Conservation (phyloP, 1,140 invertebrate genomes). For the Cyclargus thomasi region DNA sequence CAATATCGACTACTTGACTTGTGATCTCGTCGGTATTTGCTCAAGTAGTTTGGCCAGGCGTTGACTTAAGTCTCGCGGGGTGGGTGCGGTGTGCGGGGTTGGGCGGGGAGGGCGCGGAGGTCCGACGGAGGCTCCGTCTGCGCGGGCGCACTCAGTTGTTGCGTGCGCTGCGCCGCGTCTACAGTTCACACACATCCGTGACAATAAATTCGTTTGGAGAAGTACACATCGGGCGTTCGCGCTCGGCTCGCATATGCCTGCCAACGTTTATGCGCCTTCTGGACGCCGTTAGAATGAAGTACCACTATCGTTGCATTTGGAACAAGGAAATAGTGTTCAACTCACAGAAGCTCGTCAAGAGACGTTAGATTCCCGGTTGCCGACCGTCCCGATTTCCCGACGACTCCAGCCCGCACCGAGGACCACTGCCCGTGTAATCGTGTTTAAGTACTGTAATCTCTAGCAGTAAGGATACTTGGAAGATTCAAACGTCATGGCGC, state of each 20-base stretch:
- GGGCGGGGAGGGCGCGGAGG: slow-evolving; percentile 44
- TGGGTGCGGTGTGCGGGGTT: slow-evolving; percentile 15
- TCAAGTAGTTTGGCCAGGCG: background rate
- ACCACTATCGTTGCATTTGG: slow-evolving; percentile 90
- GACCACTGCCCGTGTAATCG: slow-evolving; percentile 61
- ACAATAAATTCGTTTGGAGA: slow-evolving; percentile 68
- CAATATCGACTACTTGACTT: background rate
- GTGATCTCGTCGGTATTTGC: background rate
- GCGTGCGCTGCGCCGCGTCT: slow-evolving; percentile 55
- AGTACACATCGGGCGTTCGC: slow-evolving; percentile 59
- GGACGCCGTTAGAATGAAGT: slow-evolving; percentile 77
- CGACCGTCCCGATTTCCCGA: slow-evolving; percentile 43
- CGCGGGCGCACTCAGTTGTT: slow-evolving; percentile 56
- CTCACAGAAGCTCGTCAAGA: slow-evolving; percentile 91
- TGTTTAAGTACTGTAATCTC: slow-evolving; percentile 43
- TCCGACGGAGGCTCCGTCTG: slow-evolving; percentile 27
- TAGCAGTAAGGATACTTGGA: slow-evolving; percentile 45
- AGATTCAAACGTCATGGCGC: slow-evolving; percentile 56
- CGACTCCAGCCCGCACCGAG: slow-evolving; percentile 56
- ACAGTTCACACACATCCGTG: slow-evolving; percentile 48
- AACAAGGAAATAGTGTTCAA: slow-evolving; percentile 92
- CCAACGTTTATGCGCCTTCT: slow-evolving; percentile 61
- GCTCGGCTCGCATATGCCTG: slow-evolving; percentile 67
- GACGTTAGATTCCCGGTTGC: slow-evolving; percentile 76
- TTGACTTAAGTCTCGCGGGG: background rate